Base-by-base conservation (phyloP, 2,888 invertebrate species). In the Pycnomerus fuliginosus region DNA sequence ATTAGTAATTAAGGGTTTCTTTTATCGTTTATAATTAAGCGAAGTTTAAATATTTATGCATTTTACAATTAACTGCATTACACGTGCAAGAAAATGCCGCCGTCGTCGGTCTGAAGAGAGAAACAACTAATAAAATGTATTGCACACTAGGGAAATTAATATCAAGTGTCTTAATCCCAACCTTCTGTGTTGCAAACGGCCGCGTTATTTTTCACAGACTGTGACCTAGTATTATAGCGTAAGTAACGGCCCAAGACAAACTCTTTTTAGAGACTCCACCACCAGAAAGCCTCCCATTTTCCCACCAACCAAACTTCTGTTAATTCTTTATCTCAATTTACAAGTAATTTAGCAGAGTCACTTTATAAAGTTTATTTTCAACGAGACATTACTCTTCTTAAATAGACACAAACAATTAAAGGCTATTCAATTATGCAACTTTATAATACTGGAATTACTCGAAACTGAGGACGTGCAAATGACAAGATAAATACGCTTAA, bases 41-140 rank as follows among this genome's bases (percentile, higher is more conserved):
- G 48, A 52, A 55, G 55, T 61, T 64, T 62, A 64, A 67, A 55
- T 67, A 68, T 68, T 69, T 67, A 69, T 68, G 67, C 66, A 67
- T 62, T 63, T 54, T 54, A 60, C 65, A 68, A 65, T 69, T 68
- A 69, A 65, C 63, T 67, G 67, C 69, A 70, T 67, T 67, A 68
- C 52, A 61, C 53, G 65, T 65, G 68, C 67, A 68, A 65, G 68
- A 65, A 64, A 66, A 60, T 64, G 59, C 60, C n/a, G n/a, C n/a
- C n/a, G n/a, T n/a, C n/a, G n/a, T n/a, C 56, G 58, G 58, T 60
- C 60, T 61, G 62, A 65, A 65, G 68, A 70, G 69, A 68, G 68
- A 69, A 70, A 69, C 69, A 69, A 70, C 71, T 71, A 71, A 72
- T 72, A 71, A 71, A 72, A 72, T 70, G 68, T 72, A 71, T 72